phyloP scores from a whole-genome alignment of 2,113 vertebrate genomes.

The Tricholaema leucomelas region DNA sequence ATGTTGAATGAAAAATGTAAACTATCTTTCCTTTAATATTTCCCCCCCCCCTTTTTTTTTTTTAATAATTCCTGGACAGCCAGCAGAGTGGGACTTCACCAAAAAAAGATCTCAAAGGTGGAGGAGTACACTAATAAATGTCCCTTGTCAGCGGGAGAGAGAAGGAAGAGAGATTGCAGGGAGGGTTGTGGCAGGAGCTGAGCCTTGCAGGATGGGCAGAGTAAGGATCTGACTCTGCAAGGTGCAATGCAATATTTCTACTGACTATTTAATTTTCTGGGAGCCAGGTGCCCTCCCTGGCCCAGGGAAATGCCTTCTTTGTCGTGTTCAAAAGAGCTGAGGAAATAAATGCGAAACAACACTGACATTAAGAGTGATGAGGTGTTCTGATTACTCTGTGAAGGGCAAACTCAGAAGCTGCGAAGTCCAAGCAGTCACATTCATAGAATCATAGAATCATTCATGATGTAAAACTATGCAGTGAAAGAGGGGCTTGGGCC shows the following conservation, averaged over 20 bases:
- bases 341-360: not conserved
- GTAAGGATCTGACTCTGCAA: not conserved
- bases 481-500: not conserved
- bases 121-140: not conserved
- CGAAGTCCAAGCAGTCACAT: not conserved
- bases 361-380: rapidly evolving
- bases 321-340: not conserved
- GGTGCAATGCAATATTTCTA: not conserved
- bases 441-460: too few relatives aligned
- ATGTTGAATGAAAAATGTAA: not conserved
- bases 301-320: not conserved
- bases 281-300: not conserved
- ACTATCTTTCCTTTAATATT: not conserved
- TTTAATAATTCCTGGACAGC: not conserved
- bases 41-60: not conserved
- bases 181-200: not conserved
- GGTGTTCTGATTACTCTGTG: not conserved
- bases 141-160: not conserved
- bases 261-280: not conserved
- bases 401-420: not conserved
- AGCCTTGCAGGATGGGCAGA: not conserved
- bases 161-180: not conserved
- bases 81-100: not conserved
- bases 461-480: not conserved
- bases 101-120: not conserved